These are phyloP conservation scores for Loris lydekkerianus DNA, from an alignment of 2,797 vertebrate species.

Conservation along the genomic window DNA sequence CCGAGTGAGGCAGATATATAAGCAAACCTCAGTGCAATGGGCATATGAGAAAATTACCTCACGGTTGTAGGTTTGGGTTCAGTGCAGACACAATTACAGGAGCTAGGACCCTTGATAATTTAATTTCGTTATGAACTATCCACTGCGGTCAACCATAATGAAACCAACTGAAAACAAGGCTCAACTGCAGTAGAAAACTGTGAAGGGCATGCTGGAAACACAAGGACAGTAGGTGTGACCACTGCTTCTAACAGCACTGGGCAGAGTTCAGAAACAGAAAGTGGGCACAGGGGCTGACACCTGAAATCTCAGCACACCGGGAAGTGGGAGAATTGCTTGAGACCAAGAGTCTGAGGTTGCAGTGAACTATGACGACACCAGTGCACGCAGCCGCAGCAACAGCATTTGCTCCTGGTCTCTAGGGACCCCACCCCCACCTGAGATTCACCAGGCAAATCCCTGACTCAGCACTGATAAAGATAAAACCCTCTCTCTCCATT, in stretches of 20 bases:
- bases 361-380: background rate
- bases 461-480: conserved; percentile 31
- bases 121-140: background rate
- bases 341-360: background rate
- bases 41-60: background rate
- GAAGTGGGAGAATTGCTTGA: background rate
- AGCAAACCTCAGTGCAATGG: conserved; percentile 4
- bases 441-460: background rate
- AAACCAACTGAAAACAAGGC: background rate
- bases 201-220: background rate
- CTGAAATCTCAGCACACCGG: background rate
- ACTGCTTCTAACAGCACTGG: background rate
- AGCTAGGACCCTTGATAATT: background rate
- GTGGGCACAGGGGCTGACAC: background rate
- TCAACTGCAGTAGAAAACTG: background rate
- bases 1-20: background rate
- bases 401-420: background rate
- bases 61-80: background rate
- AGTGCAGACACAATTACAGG: background rate
- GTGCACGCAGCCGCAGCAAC: background rate
- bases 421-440: no score
- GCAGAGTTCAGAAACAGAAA: background rate
- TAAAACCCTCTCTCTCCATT: conserved; percentile 2
- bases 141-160: background rate
- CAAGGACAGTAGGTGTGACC: background rate